Conservation (phyloP, 2,888 invertebrate genomes). For the Germaria angustata region DNA sequence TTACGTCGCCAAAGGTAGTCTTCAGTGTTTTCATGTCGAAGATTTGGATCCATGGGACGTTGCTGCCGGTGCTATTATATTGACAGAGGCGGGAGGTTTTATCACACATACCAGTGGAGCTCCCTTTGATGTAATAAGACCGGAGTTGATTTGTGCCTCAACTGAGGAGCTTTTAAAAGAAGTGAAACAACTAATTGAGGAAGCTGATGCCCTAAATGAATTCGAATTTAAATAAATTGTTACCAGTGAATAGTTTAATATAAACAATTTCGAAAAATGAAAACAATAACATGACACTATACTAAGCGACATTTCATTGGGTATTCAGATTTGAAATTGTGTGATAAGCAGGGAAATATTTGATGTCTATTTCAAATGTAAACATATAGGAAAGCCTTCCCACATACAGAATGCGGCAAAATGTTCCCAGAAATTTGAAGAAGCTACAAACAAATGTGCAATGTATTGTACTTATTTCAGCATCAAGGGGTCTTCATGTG, state of each 20-base stretch:
- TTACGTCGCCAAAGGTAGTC: conserved; percentile 85
- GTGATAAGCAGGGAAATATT: too few relatives aligned
- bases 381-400: too few relatives aligned
- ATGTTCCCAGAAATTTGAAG: too few relatives aligned
- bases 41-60: conserved; percentile 89
- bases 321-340: too few relatives aligned
- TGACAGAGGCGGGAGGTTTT: conserved; percentile 88
- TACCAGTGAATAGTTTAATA: not conserved
- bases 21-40: conserved; percentile 86
- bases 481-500: too few relatives aligned
- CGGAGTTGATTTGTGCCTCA: conserved; percentile 81
- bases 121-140: conserved; percentile 82
- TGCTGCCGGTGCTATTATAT: conserved; percentile 86
- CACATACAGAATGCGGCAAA: too few relatives aligned
- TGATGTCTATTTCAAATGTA: too few relatives aligned
- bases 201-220: conserved; percentile 80
- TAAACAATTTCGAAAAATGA: not conserved
- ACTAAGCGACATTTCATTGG: too few relatives aligned
- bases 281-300: conserved; percentile 77
- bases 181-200: conserved; percentile 80
- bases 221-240: conserved; percentile 73
- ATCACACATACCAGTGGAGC: conserved; percentile 84
- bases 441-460: too few relatives aligned
- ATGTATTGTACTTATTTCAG: too few relatives aligned
- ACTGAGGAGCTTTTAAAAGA: conserved; percentile 80